A percentile compares a stretch with the other conserved stretches of the same genome.
These are phyloP conservation scores for Salvelinus alpinus DNA, from an alignment of 2,113 vertebrate species.

Conservation along the genomic window DNA sequence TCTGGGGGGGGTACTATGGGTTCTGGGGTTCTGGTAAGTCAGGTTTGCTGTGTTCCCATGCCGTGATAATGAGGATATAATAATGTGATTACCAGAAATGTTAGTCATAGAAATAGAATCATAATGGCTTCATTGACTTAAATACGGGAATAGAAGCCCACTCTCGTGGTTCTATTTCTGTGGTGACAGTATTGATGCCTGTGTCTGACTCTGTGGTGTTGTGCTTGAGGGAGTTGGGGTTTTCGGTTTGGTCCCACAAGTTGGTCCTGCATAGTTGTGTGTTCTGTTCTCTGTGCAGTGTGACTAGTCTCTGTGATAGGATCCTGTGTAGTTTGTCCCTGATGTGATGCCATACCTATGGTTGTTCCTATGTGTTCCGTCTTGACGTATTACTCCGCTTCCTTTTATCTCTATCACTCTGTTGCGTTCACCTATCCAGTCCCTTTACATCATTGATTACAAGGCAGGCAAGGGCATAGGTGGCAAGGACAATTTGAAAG, in stretches of 20 bases:
- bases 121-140: no score
- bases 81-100: conserved; percentile 6
- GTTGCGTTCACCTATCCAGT: background rate
- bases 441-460: background rate
- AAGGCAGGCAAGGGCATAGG: background rate
- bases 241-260: conserved; percentile 14
- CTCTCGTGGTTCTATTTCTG: background rate
- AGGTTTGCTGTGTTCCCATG: conserved; percentile 31
- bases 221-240: no score
- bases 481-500: background rate
- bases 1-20: conserved; percentile 39
- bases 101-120: no score
- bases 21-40: conserved; percentile 42
- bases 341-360: conserved; percentile 8
- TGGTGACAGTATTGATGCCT: background rate
- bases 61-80: background rate
- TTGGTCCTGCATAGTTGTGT: conserved; percentile 30
- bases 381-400: background rate
- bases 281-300: conserved; percentile 19
- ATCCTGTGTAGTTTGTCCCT: conserved; percentile 9
- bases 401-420: background rate
- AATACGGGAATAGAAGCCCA: background rate
- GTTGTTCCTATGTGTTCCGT: conserved; percentile 13
- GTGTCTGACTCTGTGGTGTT: background rate
- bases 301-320: background rate